These are phyloP conservation scores for Aphidoletes aphidimyza DNA, from an alignment of 2,888 invertebrate species.

Conservation along the genomic window DNA sequence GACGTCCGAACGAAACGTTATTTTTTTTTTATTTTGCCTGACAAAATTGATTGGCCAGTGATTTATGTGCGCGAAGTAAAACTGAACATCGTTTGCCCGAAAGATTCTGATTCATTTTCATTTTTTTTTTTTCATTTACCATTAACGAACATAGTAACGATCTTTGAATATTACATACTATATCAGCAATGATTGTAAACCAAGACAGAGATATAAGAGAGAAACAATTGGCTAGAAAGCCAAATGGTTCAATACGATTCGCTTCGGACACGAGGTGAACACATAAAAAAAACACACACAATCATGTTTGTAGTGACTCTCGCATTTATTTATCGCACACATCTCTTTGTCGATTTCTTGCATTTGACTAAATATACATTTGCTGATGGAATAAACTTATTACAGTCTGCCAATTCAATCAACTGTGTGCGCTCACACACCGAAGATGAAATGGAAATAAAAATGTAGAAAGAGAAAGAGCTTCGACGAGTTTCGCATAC, in stretches of 20 bases:
- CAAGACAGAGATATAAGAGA: not conserved
- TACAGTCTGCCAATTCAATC: not conserved
- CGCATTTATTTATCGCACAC: constrained; percentile 9
- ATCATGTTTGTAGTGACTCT: constrained; percentile 4
- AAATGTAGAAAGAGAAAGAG: not conserved
- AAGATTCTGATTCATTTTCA: not conserved
- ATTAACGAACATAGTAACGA: not conserved
- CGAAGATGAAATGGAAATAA: not conserved
- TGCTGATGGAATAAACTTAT: not conserved
- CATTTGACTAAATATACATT: constrained; percentile 23
- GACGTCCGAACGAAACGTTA: not conserved
- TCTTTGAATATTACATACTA: too few relatives aligned
- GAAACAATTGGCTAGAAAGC: not conserved
- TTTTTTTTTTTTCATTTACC: not conserved
- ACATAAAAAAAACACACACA: not conserved
- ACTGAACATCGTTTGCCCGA: not conserved
- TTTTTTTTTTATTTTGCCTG: too few relatives aligned
- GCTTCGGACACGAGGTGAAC: not conserved
- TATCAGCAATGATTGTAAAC: too few relatives aligned
- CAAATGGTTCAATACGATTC: not conserved
- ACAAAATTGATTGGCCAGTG: too few relatives aligned
- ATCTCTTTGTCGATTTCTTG: not conserved
- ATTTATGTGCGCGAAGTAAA: too few relatives aligned
- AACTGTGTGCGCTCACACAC: too few relatives aligned
- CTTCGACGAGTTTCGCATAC: constrained; percentile 24